phyloP scores from a whole-genome alignment of 2,113 vertebrate species.

The Oriolus oriolus region DNA sequence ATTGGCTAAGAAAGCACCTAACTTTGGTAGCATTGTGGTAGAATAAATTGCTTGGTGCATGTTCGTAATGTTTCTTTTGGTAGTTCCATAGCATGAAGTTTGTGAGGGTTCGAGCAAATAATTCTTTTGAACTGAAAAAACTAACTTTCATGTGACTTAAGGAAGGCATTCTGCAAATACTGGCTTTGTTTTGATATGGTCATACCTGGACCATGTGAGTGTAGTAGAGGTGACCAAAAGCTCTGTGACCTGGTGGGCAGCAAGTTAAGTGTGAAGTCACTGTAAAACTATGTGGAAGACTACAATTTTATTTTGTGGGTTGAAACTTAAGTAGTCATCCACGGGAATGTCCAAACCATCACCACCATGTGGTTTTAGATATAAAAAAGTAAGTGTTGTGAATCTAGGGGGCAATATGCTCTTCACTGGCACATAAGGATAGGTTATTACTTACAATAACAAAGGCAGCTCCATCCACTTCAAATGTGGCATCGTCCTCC shows the following conservation, averaged over 20 bases:
- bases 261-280: not conserved
- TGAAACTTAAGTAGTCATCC: not conserved
- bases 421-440: not conserved
- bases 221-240: not conserved
- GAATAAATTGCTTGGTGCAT: not conserved
- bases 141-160: not conserved
- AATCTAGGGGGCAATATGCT: not conserved
- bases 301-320: not conserved
- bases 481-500: not conserved
- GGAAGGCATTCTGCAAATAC: not conserved
- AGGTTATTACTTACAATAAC: not conserved
- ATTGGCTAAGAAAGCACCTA: not conserved
- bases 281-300: not conserved
- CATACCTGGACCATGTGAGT: rapidly evolving
- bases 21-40: not conserved
- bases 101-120: not conserved
- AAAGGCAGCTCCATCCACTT: not conserved
- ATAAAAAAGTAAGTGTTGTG: not conserved
- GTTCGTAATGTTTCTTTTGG: not conserved
- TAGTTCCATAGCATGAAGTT: not conserved
- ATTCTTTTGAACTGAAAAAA: not conserved
- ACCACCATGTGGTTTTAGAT: not conserved
- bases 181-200: not conserved
- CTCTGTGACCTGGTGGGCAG: not conserved
- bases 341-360: not conserved